Percentiles rank a stretch among this genome's conserved stretches.
phyloP scores from a whole-genome alignment of 2,888 invertebrate genomes.

The Drosophila mimica region DNA sequence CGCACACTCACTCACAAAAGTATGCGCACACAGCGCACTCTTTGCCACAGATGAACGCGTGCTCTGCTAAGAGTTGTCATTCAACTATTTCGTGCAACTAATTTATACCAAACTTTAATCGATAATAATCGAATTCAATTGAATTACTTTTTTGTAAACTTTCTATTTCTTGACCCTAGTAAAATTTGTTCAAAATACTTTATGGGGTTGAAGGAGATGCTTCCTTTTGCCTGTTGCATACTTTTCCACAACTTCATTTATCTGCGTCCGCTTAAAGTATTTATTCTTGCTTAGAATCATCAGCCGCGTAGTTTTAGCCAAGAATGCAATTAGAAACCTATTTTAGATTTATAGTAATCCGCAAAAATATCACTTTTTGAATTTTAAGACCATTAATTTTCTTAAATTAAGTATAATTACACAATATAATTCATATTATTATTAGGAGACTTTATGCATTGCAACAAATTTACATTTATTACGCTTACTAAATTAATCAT shows the following conservation, averaged over 20 bases:
- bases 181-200: background rate
- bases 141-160: background rate
- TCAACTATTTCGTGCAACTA: background rate
- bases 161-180: too few relatives aligned
- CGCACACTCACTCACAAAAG: conserved; percentile 3
- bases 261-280: background rate
- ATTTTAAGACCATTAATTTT: background rate
- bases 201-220: background rate
- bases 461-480: background rate
- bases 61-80: conserved; percentile 14
- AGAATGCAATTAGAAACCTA: background rate
- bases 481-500: background rate
- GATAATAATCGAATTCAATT: background rate
- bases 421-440: background rate
- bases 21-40: background rate
- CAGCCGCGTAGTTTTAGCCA: background rate
- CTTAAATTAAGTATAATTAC: background rate
- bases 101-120: background rate
- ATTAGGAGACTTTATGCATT: background rate
- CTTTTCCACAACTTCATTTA: background rate
- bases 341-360: background rate
- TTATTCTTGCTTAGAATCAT: background rate
- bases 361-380: background rate
- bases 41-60: conserved; percentile 12
- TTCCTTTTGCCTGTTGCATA: background rate